These are phyloP conservation scores for Maniola hyperantus DNA, from an alignment of 2,888 invertebrate species.

Conservation along the genomic window DNA sequence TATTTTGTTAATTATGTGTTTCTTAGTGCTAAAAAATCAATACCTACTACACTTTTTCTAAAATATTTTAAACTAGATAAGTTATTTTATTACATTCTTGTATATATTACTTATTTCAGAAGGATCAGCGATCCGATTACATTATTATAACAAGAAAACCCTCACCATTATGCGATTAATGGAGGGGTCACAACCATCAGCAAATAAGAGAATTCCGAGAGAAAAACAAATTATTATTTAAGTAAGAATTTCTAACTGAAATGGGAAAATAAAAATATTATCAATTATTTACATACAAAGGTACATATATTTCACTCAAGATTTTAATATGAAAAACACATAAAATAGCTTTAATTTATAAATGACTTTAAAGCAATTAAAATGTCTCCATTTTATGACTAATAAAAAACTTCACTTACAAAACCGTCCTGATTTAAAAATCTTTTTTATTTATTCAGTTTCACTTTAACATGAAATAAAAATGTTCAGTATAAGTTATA, in stretches of 20 bases:
- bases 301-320: background rate
- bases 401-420: background rate
- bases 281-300: background rate
- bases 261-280: background rate
- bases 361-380: background rate
- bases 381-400: background rate
- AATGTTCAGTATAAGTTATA: background rate
- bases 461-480: background rate
- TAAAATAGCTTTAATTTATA: background rate
- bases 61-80: background rate
- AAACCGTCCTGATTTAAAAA: background rate
- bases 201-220: background rate
- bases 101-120: background rate
- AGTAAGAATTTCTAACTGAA: background rate
- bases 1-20: background rate
- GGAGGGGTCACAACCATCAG: background rate
- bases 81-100: background rate
- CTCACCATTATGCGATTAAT: background rate
- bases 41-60: background rate
- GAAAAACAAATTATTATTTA: background rate
- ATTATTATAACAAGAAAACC: background rate
- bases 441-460: background rate
- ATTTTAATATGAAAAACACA: background rate
- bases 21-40: background rate
- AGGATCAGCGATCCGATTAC: background rate